Conservation (phyloP, 2,888 invertebrate genomes). For the Cosmia pyralina region DNA sequence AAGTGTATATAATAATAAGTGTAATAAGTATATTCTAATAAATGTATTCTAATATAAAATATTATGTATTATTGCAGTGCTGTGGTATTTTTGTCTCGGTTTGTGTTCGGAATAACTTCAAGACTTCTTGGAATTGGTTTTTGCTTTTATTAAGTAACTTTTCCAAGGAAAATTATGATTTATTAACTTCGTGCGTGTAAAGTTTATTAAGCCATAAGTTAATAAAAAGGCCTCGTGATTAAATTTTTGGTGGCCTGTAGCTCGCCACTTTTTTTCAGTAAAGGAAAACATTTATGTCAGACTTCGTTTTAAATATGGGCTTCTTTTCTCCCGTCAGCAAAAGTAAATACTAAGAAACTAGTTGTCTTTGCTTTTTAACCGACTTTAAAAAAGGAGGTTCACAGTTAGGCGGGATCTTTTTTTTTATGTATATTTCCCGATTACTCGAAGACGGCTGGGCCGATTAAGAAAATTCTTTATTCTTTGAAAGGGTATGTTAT, state of each 20-base stretch:
- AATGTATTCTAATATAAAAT: too few species aligned
- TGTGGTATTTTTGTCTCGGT: not conserved
- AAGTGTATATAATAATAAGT: too few species aligned
- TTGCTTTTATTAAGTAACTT: not conserved
- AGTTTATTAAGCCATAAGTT: conserved; percentile 22
- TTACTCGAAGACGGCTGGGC: too few species aligned
- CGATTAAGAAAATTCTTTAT: too few species aligned
- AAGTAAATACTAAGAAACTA: not conserved
- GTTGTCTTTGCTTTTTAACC: not conserved
- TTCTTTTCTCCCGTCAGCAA: not conserved
- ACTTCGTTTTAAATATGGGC: not conserved
- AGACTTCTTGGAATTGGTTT: not conserved
- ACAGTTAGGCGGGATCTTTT: too few species aligned
- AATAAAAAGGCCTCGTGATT: conserved; percentile 1
- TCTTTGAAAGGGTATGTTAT: too few species aligned
- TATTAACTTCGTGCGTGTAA: conserved; percentile 25
- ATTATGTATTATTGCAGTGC: not conserved
- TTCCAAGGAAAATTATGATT: conserved; percentile 13
- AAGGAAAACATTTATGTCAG: not conserved
- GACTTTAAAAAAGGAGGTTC: too few species aligned
- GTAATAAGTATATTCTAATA: too few species aligned
- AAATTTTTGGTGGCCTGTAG: not conserved
- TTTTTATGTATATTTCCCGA: too few species aligned
- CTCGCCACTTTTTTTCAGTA: not conserved
- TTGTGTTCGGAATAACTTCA: not conserved